phyloP scores from a whole-genome alignment of 2,797 vertebrate species.

The Leuciscus waleckii region DNA sequence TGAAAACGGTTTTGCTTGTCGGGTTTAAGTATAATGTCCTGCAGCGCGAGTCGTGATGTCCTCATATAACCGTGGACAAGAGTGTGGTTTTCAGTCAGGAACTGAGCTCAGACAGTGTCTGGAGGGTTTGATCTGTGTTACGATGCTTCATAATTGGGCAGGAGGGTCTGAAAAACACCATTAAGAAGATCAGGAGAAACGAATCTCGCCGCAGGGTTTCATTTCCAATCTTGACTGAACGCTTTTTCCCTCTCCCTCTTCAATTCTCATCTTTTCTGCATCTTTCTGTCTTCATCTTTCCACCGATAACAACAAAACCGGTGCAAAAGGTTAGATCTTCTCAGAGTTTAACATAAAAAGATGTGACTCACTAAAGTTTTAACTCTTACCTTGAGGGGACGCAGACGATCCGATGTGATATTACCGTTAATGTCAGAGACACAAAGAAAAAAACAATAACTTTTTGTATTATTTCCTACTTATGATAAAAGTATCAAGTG shows the following conservation, averaged over 20 bases:
- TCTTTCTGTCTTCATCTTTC: constrained; percentile 7
- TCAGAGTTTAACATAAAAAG: neutral
- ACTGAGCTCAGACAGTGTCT: neutral
- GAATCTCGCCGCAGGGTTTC: constrained; percentile 13
- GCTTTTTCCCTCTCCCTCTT: neutral
- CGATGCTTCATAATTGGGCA: constrained; percentile 2
- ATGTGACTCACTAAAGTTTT: constrained; percentile 13
- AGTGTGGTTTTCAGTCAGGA: neutral
- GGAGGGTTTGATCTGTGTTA: constrained; percentile 4
- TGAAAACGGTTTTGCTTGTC: neutral
- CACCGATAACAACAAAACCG: neutral
- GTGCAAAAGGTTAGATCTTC: neutral
- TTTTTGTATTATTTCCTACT: neutral
- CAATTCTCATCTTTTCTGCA: neutral
- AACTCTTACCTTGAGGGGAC: neutral
- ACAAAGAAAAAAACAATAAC: neutral
- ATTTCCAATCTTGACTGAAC: constrained; percentile 30
- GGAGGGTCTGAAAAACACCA: constrained; percentile 6
- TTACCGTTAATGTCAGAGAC: neutral
- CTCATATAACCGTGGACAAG: neutral
- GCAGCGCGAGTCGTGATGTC: neutral
- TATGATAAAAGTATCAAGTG: neutral
- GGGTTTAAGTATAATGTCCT: neutral
- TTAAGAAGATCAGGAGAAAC: constrained; percentile 40
- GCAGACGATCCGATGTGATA: neutral